Evolutionary conservation across 2,113 vertebrate species (phyloP).

Genomic region (Phyllopteryx taeniolatus): DNA sequence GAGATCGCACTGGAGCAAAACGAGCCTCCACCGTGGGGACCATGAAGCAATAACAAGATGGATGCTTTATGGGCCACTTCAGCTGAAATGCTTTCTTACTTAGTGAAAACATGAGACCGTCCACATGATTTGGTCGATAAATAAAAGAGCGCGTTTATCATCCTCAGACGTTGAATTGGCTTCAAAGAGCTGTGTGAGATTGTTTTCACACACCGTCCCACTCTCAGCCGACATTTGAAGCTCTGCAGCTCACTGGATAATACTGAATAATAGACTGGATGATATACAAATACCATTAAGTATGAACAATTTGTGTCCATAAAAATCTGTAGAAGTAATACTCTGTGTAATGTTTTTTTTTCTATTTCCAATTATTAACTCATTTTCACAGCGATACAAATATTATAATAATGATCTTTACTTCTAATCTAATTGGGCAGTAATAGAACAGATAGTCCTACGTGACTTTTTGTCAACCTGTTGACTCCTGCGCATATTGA

Average conservation of each 20-base stretch:
- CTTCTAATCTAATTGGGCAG: not conserved
- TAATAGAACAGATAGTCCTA: not conserved
- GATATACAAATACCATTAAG: not conserved
- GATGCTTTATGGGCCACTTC: slow-evolving; percentile 28
- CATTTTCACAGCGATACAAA: no score
- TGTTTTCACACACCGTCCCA: slow-evolving; percentile 46
- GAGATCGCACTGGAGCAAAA: slow-evolving; percentile 42
- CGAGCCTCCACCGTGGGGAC: slow-evolving; percentile 25
- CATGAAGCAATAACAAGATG: slow-evolving; percentile 9
- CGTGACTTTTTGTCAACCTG: not conserved
- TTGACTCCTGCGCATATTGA: fast-evolving
- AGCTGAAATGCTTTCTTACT: slow-evolving; percentile 52
- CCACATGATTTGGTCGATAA: slow-evolving; percentile 28
- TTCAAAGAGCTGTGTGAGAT: slow-evolving; percentile 46
- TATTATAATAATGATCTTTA: not conserved
- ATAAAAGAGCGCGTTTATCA: slow-evolving; percentile 34
- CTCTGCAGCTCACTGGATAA: slow-evolving; percentile 36
- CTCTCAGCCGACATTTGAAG: slow-evolving; percentile 27
- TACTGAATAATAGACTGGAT: not conserved
- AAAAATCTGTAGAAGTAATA: no score
- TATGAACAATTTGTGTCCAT: no score
- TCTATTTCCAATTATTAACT: no score
- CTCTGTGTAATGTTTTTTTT: no score
- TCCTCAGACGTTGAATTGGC: slow-evolving; percentile 32
- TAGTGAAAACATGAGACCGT: slow-evolving; percentile 17